phyloP scores from a whole-genome alignment of 2,797 vertebrate genomes.

The Anisognathus igniventris region DNA sequence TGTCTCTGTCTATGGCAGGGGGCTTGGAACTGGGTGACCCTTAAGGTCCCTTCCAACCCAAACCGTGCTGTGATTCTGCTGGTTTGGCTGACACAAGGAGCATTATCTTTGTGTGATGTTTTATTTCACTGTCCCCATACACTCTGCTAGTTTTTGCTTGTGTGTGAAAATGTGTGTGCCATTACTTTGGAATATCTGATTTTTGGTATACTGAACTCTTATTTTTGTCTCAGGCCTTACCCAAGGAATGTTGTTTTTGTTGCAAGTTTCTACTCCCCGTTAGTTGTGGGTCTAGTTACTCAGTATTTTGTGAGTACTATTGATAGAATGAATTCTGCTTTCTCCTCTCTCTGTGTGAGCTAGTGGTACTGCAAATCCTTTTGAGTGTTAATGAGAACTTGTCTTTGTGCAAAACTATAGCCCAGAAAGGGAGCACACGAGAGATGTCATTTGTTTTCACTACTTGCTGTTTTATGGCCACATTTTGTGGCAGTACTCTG shows the following conservation, averaged over 20 bases:
- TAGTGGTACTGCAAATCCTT: not conserved
- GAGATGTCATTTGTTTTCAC: conserved; percentile 5
- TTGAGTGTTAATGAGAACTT: not conserved
- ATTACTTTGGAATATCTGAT: not conserved
- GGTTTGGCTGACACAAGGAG: not conserved
- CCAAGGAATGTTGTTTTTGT: not conserved
- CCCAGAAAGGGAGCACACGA: not conserved
- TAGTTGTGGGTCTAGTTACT: not conserved
- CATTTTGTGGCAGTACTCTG: not conserved
- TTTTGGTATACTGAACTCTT: not conserved
- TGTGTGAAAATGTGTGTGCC: not conserved
- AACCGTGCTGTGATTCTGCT: not conserved
- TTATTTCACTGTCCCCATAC: not conserved
- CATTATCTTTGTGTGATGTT: not conserved
- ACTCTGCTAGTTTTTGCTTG: not conserved
- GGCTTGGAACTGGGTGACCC: not conserved
- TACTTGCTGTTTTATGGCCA: not conserved
- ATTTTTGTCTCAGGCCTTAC: not conserved
- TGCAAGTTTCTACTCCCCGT: not conserved
- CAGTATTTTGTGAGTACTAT: rapidly evolving
- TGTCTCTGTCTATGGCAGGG: not conserved
- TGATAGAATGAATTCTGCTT: not conserved
- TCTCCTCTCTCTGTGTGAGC: not conserved
- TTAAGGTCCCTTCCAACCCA: not conserved
- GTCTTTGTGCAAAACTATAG: not conserved